Evolutionary conservation across 1,140 invertebrate genomes (phyloP).

Genomic region (Heliothis subflexa): DNA sequence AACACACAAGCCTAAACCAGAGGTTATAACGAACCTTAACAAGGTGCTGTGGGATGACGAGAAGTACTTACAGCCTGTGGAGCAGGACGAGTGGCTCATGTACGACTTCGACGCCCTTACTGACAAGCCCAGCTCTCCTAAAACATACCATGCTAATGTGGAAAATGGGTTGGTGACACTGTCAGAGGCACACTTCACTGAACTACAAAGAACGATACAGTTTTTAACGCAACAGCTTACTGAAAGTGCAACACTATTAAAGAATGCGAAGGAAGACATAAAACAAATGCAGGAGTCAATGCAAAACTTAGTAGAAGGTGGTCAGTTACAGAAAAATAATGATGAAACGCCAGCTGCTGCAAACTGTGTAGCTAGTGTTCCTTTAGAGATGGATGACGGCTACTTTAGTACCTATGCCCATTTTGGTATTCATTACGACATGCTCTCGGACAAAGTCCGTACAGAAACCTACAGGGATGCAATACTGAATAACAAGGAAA

Average conservation of each 20-base stretch:
- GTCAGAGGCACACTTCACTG: constrained; percentile 88
- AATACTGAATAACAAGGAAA: constrained; percentile 92
- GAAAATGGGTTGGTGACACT: constrained; percentile 88
- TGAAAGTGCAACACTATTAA: constrained; percentile 86
- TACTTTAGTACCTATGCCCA: constrained; percentile 99
- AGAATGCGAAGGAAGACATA: constrained; percentile 88
- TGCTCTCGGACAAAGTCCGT: constrained; percentile 96
- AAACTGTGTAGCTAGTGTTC: constrained; percentile 84
- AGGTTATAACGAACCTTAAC: constrained; percentile 84
- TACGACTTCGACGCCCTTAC: constrained; percentile 87
- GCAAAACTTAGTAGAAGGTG: constrained; percentile 87
- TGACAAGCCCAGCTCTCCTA: constrained; percentile 73
- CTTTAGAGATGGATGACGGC: constrained; percentile 88
- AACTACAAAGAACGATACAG: constrained; percentile 88
- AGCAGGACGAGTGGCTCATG: constrained; percentile 94
- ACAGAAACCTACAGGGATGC: constrained; percentile 97
- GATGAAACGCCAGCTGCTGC: constrained; percentile 70
- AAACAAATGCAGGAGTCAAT: constrained; percentile 89
- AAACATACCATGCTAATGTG: constrained; percentile 85
- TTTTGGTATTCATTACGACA: constrained; percentile 99
- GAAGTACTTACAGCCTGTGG: constrained; percentile 92
- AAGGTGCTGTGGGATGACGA: constrained; percentile 90
- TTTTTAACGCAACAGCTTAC: constrained; percentile 85
- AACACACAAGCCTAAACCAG: constrained; percentile 87
- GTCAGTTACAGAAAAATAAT: constrained; percentile 52